Evolutionary conservation across 2,888 invertebrate genomes (phyloP), one percentile per base, ranked within the genome.

Genomic region (Phytoseiulus persimilis): DNA sequence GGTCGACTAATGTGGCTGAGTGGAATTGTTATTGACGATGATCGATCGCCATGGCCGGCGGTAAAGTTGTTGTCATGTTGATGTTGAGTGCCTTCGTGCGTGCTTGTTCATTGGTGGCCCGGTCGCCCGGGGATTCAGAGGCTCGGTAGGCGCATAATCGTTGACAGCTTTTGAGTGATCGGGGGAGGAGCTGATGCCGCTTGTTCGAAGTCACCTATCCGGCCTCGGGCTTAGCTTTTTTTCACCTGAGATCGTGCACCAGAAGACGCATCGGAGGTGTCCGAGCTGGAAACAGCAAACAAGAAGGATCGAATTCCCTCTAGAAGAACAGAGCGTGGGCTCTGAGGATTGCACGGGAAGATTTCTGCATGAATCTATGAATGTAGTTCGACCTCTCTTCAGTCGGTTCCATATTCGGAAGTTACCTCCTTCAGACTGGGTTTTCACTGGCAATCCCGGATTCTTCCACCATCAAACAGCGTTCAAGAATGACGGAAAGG

Each of bases 101-200:
- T 65, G 65, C 28, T 65, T 28, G 65, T 65, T 65, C 65, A 65
- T 65, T 65, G 65, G 65, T 65, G 11, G 65, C 65, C 18, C 18
- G 65, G 23, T 65, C 28, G 65, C 18, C 9, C 9, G 39, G 39
- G 39, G 39, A 39, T 9, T 39, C 9, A 9, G 39, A 39, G 39
- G 5, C 18, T 18, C 65, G 65, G 65, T 28, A 65, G 65, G 65
- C 65, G 18, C 65, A 65, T 65, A 65, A 65, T 65, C 65, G 65
- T 65, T 65, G 65, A 65, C 65, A 65, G 65, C 65, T 65, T 65
- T 65, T 65, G 65, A 65, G 65, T 65, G 65, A 65, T 65, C 65
- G 65, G 65, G 65, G 65, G 65, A 65, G 65, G 65, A 65, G 65
- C 39, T 39, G 39, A 39, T 39, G 39, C 65, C 65, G 65, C 65